phyloP scores from a whole-genome alignment of 1,140 invertebrate genomes.

The Danaus plexippus region DNA sequence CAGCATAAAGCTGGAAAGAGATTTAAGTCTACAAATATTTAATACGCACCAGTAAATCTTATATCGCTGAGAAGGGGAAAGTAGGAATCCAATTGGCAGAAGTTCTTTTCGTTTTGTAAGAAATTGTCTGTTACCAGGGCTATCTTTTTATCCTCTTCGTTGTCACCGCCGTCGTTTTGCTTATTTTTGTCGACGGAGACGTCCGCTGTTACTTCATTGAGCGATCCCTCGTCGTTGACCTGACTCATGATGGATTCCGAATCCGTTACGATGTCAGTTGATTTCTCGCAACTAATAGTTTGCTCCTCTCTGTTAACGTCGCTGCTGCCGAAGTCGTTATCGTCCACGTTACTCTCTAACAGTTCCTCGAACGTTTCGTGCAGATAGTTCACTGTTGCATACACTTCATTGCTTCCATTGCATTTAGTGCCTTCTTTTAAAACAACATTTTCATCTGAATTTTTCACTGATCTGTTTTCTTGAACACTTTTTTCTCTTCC shows the following conservation, averaged over 20 bases:
- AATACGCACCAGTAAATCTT: constrained; percentile 62
- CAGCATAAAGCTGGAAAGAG: constrained; percentile 1
- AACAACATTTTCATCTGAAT: no score
- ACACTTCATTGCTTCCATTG: constrained; percentile 51
- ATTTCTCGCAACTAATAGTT: constrained; percentile 20
- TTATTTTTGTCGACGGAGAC: not conserved
- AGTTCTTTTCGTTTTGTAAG: constrained; percentile 63
- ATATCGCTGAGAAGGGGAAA: constrained; percentile 62
- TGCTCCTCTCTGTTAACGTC: constrained; percentile 28
- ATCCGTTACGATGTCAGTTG: constrained; percentile 15
- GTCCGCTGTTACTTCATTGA: constrained; percentile 11
- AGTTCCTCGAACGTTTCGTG: constrained; percentile 60
- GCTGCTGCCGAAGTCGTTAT: constrained; percentile 27
- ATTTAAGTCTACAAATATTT: constrained; percentile 6
- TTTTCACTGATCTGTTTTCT: no score
- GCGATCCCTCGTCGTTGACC: constrained; percentile 6
- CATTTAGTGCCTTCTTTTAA: constrained; percentile 9
- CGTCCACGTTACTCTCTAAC: constrained; percentile 59
- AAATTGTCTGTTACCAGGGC: constrained; percentile 52
- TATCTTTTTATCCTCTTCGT: constrained; percentile 31
- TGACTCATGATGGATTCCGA: constrained; percentile 17
- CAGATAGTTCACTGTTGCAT: constrained; percentile 55
- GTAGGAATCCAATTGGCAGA: constrained; percentile 47
- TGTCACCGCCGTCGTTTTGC: constrained; percentile 21
- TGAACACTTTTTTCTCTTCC: no score